These are phyloP conservation scores for Hartigia nigra DNA, from an alignment of 2,888 invertebrate species.

Conservation along the genomic window DNA sequence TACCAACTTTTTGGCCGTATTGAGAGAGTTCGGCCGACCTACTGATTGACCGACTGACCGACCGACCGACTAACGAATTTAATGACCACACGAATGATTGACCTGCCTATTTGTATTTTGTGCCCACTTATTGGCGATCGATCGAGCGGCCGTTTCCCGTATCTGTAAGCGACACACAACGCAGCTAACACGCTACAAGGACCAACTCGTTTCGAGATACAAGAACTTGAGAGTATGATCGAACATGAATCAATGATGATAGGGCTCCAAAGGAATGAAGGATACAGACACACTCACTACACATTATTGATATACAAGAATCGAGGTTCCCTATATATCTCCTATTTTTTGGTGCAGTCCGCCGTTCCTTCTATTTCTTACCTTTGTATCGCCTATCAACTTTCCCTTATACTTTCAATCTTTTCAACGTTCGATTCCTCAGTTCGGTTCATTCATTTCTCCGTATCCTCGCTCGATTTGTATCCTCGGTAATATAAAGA, in stretches of 20 bases:
- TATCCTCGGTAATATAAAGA: neutral
- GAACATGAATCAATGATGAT: neutral
- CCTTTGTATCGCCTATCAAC: neutral
- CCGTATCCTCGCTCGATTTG: neutral
- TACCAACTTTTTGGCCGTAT: conserved; percentile 64
- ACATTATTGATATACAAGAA: neutral
- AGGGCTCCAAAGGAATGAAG: neutral
- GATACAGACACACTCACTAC: neutral
- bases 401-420: neutral
- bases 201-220: neutral
- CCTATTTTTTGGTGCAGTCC: neutral
- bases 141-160: neutral
- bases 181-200: neutral
- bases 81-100: neutral
- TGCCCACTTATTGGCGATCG: neutral
- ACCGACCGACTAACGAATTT: neutral
- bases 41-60: conserved; percentile 1
- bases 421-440: neutral
- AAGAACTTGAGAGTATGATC: neutral
- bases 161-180: neutral
- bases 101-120: neutral
- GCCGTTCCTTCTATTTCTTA: neutral
- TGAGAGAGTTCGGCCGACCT: conserved; percentile 29
- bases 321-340: neutral
- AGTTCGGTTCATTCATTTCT: neutral